Evolutionary conservation across 1,140 invertebrate genomes (phyloP), one percentile per base, ranked within the genome.

Genomic region (Akabosia matsudoensis): DNA sequence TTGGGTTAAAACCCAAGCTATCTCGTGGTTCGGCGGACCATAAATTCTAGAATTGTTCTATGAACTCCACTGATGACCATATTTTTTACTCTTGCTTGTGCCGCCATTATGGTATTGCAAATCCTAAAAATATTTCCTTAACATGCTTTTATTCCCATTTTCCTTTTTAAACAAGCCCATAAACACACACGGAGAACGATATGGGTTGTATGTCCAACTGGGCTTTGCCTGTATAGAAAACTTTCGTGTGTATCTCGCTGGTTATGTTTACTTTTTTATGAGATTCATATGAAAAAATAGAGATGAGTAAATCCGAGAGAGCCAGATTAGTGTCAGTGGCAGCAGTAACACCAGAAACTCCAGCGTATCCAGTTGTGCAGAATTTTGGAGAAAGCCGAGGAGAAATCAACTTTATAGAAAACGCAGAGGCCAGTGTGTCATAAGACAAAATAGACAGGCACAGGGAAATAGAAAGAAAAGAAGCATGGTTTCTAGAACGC

Each of bases 271-370:
- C 28, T 7, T 67, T 67, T 67, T 67, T 28, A 67, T 30, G 61
- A 31, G 61, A 67, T 67, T 67, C 61, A 22, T 30, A 67, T 10
- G 28, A 30, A 13, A 30, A 30, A 67, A 67, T 30, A 67, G 28
- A 67, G 61, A 67, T 28, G 61, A 67, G 61, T 67, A 67, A 67
- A 67, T 67, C 61, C 61, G 24, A 67, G n/a, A 67, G 30, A 67
- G 24, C 61, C 24, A 67, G 61, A 67, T 67, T 67, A 67, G 61
- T 67, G 61, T 67, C 61, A 67, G 61, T 31, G n/a, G 61, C 24
- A 61, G 37, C 37, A 45, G 7, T 18, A 45, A 7, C 37, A 45
- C 37, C 18, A 18, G n/a, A n/a, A n/a, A n/a, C n/a, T n/a, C 37
- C 37, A 18, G 7, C 37, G 37, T 18, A 7, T 7, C 37, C 37